Evolutionary conservation across 2,888 invertebrate species (phyloP).

Genomic region (Nemotelus pantherinus): DNA sequence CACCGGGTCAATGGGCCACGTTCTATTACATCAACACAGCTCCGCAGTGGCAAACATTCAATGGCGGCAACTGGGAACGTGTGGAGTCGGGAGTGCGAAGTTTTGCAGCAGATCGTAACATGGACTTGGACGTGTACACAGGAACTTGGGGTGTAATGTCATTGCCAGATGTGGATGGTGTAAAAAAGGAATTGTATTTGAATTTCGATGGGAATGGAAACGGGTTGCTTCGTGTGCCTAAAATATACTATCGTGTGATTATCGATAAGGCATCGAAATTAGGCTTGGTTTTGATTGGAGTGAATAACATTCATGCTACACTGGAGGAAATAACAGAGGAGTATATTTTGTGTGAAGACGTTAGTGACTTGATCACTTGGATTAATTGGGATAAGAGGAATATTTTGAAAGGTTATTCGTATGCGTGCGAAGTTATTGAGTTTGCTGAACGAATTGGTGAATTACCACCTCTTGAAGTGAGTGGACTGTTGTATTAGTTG

Average conservation of each 20-base stretch:
- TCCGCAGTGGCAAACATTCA: slow-evolving; percentile 69
- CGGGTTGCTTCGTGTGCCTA: slow-evolving; percentile 58
- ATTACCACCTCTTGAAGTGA: slow-evolving; percentile 21
- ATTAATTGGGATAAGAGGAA: slow-evolving; percentile 55
- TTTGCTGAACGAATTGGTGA: slow-evolving; percentile 47
- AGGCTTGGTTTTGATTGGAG: slow-evolving; percentile 63
- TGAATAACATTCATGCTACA: slow-evolving; percentile 63
- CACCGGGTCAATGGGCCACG: slow-evolving; percentile 65
- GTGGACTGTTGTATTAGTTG: slow-evolving; percentile 3
- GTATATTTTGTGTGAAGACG: slow-evolving; percentile 57
- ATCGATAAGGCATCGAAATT: slow-evolving; percentile 58
- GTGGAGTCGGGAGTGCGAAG: slow-evolving; percentile 58
- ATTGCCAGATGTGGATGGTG: slow-evolving; percentile 57
- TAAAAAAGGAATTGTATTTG: slow-evolving; percentile 56
- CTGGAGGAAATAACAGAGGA: slow-evolving; percentile 47
- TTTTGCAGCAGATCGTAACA: slow-evolving; percentile 52
- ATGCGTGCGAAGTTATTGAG: slow-evolving; percentile 61
- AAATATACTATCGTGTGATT: slow-evolving; percentile 64
- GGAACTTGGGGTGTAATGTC: slow-evolving; percentile 61
- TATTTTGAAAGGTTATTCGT: slow-evolving; percentile 57
- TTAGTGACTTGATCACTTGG: slow-evolving; percentile 57
- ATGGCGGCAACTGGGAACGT: slow-evolving; percentile 63
- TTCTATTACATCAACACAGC: slow-evolving; percentile 68
- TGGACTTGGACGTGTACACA: slow-evolving; percentile 59
- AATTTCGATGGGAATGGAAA: slow-evolving; percentile 51